Conservation (phyloP, 1,140 invertebrate species). For the Heliothis subflexa region DNA sequence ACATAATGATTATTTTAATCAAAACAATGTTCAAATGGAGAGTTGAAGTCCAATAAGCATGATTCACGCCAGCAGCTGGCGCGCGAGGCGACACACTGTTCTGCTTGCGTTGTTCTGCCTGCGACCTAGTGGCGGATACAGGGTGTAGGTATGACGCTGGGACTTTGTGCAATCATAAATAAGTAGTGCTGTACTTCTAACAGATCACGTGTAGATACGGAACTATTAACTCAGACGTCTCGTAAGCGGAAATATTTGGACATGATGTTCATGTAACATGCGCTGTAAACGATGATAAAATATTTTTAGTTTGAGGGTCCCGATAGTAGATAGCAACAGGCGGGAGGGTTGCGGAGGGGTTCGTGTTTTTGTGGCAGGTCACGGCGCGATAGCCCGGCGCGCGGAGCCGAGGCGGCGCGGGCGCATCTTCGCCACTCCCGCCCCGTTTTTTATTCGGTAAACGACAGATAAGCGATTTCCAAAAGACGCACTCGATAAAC, state of each 20-base stretch:
- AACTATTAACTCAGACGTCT: neutral
- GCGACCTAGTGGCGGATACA: too few relatives aligned
- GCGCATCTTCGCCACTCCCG: conserved; percentile 14
- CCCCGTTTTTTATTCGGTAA: conserved; percentile 50
- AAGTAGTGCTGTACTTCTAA: neutral
- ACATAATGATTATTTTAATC: neutral
- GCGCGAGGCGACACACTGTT: neutral
- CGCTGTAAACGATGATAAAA: neutral
- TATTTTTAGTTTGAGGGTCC: neutral
- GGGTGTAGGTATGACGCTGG: too few relatives aligned
- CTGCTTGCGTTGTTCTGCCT: neutral
- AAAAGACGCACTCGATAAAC: conserved; percentile 51
- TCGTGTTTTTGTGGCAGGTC: conserved; percentile 46
- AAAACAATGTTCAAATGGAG: neutral
- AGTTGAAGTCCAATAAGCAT: conserved; percentile 10
- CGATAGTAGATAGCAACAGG: conserved; percentile 49
- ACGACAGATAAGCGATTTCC: conserved; percentile 50
- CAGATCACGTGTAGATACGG: neutral
- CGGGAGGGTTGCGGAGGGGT: conserved; percentile 5
- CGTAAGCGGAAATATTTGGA: neutral
- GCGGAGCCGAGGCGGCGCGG: neutral
- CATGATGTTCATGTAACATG: neutral
- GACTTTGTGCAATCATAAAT: neutral
- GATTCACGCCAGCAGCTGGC: conserved; percentile 5
- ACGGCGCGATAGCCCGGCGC: conserved; percentile 50